Conservation (phyloP, 92 coral and sea anemone species). For the Diadumene lineata region DNA sequence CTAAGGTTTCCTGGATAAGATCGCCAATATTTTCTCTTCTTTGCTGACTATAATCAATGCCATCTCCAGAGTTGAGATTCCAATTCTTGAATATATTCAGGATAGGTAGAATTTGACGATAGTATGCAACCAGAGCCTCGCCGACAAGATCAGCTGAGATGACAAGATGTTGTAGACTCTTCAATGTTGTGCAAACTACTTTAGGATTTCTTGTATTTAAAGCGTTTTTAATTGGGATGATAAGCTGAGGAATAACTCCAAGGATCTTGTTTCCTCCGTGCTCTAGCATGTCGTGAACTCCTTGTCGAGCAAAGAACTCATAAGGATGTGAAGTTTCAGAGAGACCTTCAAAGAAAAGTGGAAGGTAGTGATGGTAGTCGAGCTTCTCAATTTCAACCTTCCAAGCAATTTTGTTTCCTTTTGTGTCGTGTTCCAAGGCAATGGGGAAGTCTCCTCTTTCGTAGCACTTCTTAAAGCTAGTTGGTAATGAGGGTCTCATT, state of each 20-base stretch:
- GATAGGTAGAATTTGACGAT: slow-evolving; percentile 95
- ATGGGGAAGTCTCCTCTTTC: slow-evolving; percentile 99
- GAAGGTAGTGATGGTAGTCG: slow-evolving; percentile 97
- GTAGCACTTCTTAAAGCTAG: slow-evolving; percentile 93
- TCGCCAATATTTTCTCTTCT: slow-evolving; percentile 96
- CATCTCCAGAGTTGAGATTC: slow-evolving; percentile 96
- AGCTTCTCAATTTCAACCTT: slow-evolving; percentile 97
- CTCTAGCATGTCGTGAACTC: slow-evolving; percentile 99
- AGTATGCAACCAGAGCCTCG: slow-evolving; percentile 96
- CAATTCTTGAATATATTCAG: slow-evolving; percentile 90
- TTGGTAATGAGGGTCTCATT: slow-evolving; percentile 78
- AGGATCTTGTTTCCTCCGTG: slow-evolving; percentile 95
- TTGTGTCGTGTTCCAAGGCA: slow-evolving; percentile 99
- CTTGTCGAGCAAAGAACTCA: slow-evolving; percentile 97
- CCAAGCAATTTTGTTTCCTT: slow-evolving; percentile 99
- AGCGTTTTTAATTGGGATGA: slow-evolving; percentile 93
- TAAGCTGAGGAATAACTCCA: slow-evolving; percentile 94
- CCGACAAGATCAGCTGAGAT: slow-evolving; percentile 87
- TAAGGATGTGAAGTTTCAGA: slow-evolving; percentile 92
- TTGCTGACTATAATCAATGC: slow-evolving; percentile 99
- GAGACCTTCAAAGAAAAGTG: slow-evolving; percentile 96
- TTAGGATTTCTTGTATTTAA: slow-evolving; percentile 78
- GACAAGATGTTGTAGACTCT: slow-evolving; percentile 89
- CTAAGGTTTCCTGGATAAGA: slow-evolving; percentile 95
- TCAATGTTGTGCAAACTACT: slow-evolving; percentile 91